Percentiles rank a stretch among this genome's conserved stretches.
Conservation (phyloP, 1,140 invertebrate genomes). For the Rhagoletis zephyria region DNA sequence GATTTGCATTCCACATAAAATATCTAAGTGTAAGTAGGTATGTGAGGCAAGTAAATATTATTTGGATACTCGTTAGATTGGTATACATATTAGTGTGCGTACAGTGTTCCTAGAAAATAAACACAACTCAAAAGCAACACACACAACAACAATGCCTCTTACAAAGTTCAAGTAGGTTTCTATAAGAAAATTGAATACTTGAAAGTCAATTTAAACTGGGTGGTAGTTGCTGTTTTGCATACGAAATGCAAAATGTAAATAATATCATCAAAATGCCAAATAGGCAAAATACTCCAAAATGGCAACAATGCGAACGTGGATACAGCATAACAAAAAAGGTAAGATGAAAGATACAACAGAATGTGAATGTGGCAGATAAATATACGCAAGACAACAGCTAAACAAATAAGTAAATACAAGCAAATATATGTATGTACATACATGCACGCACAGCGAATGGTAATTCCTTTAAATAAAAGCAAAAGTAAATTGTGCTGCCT, state of each 20-base stretch:
- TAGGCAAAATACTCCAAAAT: background rate
- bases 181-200: constrained; percentile 54
- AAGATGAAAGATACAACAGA: background rate
- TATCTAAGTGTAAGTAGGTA: background rate
- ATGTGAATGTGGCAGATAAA: background rate
- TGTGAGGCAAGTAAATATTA: too few relatives aligned
- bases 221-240: constrained; percentile 43
- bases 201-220: constrained; percentile 52
- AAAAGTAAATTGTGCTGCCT: background rate
- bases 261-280: constrained; percentile 51
- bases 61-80: too few relatives aligned
- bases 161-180: constrained; percentile 25
- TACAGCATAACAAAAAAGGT: too few relatives aligned
- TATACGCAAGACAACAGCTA: background rate
- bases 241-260: constrained; percentile 53
- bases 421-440: background rate
- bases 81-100: background rate
- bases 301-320: background rate
- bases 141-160: background rate
- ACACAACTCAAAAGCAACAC: background rate
- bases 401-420: background rate
- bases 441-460: background rate
- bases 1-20: background rate
- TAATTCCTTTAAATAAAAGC: background rate
- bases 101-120: background rate